Conservation (phyloP, 2,113 vertebrate species). For the Brienomyrus brachyistius region DNA sequence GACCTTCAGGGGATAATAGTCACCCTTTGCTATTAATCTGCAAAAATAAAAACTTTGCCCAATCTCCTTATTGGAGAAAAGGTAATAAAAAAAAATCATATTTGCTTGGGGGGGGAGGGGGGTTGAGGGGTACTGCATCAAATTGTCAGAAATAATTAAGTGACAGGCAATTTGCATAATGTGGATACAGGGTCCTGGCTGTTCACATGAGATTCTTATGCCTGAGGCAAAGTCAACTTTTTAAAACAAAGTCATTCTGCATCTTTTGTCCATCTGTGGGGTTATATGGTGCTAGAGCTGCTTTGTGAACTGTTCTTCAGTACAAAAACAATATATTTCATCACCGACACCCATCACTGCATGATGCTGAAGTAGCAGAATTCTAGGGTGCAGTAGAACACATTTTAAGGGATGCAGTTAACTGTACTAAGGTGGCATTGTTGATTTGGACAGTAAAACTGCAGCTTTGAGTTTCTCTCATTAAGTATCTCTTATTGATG, state of each 20-base stretch:
- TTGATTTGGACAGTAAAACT: neutral
- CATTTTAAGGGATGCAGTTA: neutral
- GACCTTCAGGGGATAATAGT: neutral
- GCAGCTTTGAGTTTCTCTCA: neutral
- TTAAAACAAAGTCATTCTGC: neutral
- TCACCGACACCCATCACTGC: neutral
- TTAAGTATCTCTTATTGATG: neutral
- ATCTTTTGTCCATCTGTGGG: neutral
- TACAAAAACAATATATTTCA: neutral
- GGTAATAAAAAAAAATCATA: neutral
- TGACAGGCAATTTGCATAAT: constrained; percentile 9
- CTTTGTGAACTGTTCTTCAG: neutral
- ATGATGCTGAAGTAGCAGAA: neutral
- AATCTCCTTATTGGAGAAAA: neutral
- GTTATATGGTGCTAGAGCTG: neutral
- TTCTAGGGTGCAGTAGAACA: neutral
- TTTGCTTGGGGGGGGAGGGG: neutral
- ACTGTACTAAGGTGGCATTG: neutral
- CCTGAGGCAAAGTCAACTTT: constrained; percentile 7
- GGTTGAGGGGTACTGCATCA: neutral
- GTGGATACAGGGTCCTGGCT: neutral
- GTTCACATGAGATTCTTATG: neutral
- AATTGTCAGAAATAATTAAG: constrained; percentile 12
- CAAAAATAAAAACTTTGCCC: neutral
- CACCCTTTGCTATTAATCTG: neutral